Conservation (phyloP, 2,888 invertebrate genomes). For the Thyatira batis region DNA sequence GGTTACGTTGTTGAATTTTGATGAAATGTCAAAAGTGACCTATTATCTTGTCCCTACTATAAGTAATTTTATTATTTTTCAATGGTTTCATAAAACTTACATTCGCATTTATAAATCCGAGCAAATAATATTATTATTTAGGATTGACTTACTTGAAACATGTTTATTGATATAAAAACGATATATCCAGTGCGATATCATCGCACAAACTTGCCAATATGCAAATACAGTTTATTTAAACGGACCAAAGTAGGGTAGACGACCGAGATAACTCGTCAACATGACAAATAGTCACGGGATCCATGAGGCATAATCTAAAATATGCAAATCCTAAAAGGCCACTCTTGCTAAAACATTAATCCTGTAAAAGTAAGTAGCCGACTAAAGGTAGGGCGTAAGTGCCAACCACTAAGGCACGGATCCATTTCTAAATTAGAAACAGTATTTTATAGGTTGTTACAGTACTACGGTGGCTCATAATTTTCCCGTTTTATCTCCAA, state of each 20-base stretch:
- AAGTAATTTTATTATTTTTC: too few species aligned
- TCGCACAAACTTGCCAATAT: not conserved
- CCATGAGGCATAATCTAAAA: not conserved
- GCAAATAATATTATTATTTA: too few species aligned
- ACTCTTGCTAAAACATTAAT: constrained; percentile 25
- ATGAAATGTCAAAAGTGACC: too few species aligned
- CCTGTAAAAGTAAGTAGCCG: constrained; percentile 22
- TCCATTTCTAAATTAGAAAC: constrained; percentile 51
- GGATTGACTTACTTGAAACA: not conserved
- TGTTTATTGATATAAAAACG: not conserved
- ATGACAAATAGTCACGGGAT: not conserved
- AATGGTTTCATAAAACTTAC: too few species aligned
- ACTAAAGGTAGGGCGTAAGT: constrained; percentile 17
- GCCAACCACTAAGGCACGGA: constrained; percentile 13
- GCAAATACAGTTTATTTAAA: not conserved
- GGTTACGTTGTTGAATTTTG: too few species aligned
- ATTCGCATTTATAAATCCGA: too few species aligned
- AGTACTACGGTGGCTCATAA: constrained; percentile 33
- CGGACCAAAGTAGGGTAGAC: not conserved
- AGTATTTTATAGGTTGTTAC: constrained; percentile 41
- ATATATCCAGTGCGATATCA: not conserved
- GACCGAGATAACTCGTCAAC: not conserved
- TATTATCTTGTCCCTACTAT: too few species aligned
- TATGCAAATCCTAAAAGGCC: constrained; percentile 4
- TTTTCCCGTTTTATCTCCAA: constrained; percentile 40